Evolutionary conservation across 2,113 vertebrate genomes (phyloP).

Genomic region (Proterorhinus semilunaris): DNA sequence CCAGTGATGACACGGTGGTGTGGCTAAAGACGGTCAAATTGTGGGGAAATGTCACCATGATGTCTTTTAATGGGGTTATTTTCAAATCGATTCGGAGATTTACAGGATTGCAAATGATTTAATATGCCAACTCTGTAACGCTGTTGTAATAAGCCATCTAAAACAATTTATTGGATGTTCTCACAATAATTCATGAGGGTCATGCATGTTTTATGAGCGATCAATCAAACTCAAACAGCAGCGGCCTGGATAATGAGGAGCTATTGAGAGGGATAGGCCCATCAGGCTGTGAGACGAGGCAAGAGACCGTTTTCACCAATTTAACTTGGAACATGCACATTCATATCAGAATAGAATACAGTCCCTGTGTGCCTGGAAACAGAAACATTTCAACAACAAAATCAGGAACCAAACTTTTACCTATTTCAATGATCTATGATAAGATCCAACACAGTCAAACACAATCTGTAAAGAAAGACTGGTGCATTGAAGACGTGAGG

Average conservation of each 20-base stretch:
- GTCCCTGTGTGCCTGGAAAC: too few species aligned
- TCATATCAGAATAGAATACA: background rate
- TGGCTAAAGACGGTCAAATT: conserved; percentile 55
- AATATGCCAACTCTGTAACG: conserved; percentile 70
- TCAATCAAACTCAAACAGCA: conserved; percentile 73
- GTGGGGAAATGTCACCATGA: conserved; percentile 62
- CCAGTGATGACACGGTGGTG: conserved; percentile 57
- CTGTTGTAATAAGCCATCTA: conserved; percentile 80
- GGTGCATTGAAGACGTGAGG: too few species aligned
- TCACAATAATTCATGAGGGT: conserved; percentile 73
- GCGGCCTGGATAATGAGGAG: conserved; percentile 62
- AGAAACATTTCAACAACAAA: too few species aligned
- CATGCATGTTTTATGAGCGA: conserved; percentile 76
- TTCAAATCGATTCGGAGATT: conserved; percentile 67
- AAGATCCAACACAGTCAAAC: too few species aligned
- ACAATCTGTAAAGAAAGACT: too few species aligned
- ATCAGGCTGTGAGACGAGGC: conserved; percentile 37
- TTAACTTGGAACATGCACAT: conserved; percentile 16
- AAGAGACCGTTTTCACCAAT: conserved; percentile 11
- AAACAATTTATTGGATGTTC: conserved; percentile 80
- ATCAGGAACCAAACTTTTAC: too few species aligned
- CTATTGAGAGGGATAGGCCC: conserved; percentile 42
- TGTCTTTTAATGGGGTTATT: conserved; percentile 64
- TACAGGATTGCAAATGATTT: conserved; percentile 73
- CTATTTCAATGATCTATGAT: too few species aligned